These are phyloP conservation scores for Amblyjoppa proteus DNA, from an alignment of 2,888 invertebrate species.

Conservation along the genomic window DNA sequence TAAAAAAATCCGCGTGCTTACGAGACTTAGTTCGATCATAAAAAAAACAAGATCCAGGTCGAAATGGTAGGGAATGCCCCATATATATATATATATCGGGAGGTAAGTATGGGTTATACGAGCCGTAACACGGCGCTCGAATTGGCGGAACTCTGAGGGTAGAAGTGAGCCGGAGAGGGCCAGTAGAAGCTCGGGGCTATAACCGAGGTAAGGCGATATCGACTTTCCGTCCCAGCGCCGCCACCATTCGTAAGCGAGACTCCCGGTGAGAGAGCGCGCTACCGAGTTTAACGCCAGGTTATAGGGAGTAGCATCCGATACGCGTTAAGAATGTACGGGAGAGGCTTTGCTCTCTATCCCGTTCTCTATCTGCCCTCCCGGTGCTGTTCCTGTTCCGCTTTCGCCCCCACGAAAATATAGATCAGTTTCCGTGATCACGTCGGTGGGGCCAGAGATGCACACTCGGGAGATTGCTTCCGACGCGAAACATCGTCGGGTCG, in stretches of 20 bases:
- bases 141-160: conserved; percentile 59
- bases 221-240: conserved; percentile 63
- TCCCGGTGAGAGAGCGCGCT: neutral
- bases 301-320: conserved; percentile 56
- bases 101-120: conserved; percentile 29
- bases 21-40: too few species aligned
- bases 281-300: conserved; percentile 43
- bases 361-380: neutral
- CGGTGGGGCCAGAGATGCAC: conserved; percentile 16
- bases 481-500: conserved; percentile 5
- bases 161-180: conserved; percentile 5
- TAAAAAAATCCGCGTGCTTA: too few species aligned
- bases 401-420: conserved; percentile 33
- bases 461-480: conserved; percentile 45
- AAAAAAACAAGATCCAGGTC: too few species aligned
- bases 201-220: conserved; percentile 67
- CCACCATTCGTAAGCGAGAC: conserved; percentile 33
- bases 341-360: conserved; percentile 37
- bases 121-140: conserved; percentile 41
- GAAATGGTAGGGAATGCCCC: too few species aligned
- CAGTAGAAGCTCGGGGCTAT: conserved; percentile 53
- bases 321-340: conserved; percentile 50
- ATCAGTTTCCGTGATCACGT: conserved; percentile 29
- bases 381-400: neutral
- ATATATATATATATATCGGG: conserved; percentile 2